These are phyloP conservation scores for Micromesistius poutassou DNA, from an alignment of 2,797 vertebrate species.

Conservation along the genomic window DNA sequence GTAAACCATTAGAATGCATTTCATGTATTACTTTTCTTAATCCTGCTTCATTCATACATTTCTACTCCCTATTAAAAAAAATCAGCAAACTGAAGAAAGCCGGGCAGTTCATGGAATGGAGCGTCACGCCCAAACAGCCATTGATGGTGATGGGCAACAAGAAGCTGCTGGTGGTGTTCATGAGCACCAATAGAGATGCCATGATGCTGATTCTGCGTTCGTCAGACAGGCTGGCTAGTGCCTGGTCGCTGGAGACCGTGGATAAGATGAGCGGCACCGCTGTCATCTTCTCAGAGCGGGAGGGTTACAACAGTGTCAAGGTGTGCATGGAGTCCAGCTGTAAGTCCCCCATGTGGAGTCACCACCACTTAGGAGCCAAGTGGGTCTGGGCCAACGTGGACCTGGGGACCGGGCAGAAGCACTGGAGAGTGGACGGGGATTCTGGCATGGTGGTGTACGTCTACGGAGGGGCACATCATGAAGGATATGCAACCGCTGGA, in stretches of 20 bases:
- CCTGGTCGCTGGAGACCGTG: conserved; percentile 46
- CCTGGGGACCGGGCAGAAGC: conserved; percentile 19
- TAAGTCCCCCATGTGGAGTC: conserved; percentile 13
- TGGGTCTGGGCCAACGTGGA: conserved; percentile 37
- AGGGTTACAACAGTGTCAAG: conserved; percentile 9
- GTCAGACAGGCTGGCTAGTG: conserved; percentile 37
- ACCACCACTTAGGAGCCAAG: conserved; percentile 27
- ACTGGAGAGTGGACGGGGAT: conserved; percentile 27
- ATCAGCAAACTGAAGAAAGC: conserved; percentile 1
- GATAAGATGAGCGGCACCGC: conserved; percentile 18
- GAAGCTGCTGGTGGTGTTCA: conserved; percentile 56
- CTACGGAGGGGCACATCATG: conserved; percentile 28
- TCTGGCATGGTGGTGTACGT: conserved; percentile 43
- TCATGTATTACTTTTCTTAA: not conserved
- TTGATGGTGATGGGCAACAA: conserved; percentile 38
- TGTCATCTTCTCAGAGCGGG: conserved; percentile 42
- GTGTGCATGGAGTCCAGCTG: not conserved
- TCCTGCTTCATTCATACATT: not conserved
- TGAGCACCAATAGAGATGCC: conserved; percentile 38
- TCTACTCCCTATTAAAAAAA: not conserved
- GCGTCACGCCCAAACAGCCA: not conserved
- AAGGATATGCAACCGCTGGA: conserved; percentile 48
- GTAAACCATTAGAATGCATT: not conserved
- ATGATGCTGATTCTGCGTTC: conserved; percentile 48
- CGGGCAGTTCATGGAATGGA: not conserved